A percentile compares a stretch with the other conserved stretches of the same genome.
These are phyloP conservation scores for Ctenodactylus gundi DNA, from an alignment of 2,113 vertebrate genomes.

Conservation along the genomic window DNA sequence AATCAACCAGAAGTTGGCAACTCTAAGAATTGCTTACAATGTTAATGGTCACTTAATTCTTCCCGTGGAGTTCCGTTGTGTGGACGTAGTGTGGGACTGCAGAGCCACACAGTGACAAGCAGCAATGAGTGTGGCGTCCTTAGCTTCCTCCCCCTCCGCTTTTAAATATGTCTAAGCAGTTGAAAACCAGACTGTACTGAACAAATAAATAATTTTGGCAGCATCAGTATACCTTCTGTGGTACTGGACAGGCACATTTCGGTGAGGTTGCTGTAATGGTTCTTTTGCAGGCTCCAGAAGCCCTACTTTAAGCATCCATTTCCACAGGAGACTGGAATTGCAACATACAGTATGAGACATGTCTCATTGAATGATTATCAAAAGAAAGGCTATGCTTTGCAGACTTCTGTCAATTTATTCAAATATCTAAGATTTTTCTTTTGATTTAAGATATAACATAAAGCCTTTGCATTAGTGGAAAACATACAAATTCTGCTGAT, in stretches of 20 bases:
- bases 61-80: neutral
- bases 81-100: neutral
- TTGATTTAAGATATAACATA: neutral
- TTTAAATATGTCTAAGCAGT: neutral
- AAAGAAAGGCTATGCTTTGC: neutral
- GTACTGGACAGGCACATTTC: neutral
- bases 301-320: neutral
- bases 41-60: neutral
- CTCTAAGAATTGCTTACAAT: neutral
- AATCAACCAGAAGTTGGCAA: neutral
- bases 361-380: neutral
- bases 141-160: neutral
- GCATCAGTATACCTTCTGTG: fast-evolving
- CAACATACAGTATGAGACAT: neutral
- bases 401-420: neutral
- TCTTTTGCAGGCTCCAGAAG: neutral
- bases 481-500: neutral
- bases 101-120: neutral
- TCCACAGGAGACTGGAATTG: neutral
- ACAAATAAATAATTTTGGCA: neutral
- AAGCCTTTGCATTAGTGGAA: neutral
- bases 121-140: neutral
- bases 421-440: neutral
- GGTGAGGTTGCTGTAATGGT: neutral
- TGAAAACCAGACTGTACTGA: constrained; percentile 13